Conservation (phyloP, 2,113 vertebrate species). For the Sphyrna mokarran region DNA sequence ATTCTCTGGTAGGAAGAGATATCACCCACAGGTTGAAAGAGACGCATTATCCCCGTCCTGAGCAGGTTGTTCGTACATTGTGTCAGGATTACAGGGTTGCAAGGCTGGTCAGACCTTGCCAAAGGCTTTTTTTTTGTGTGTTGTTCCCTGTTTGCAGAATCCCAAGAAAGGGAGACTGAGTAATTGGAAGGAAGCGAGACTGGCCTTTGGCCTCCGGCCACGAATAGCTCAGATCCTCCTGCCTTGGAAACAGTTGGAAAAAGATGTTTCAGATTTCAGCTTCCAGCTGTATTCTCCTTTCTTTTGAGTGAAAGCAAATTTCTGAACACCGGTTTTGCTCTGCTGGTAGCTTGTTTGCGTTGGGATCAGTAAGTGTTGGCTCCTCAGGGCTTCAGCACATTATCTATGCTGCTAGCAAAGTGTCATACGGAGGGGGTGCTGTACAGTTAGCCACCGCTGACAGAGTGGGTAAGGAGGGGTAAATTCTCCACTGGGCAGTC, state of each 20-base stretch:
- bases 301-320: not conserved
- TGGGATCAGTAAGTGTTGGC: not conserved
- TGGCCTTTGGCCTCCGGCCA: not conserved
- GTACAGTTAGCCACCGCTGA: too few relatives aligned
- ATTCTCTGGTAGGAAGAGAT: not conserved
- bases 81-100: not conserved
- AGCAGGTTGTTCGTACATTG: not conserved
- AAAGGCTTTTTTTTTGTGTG: not conserved
- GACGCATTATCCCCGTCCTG: not conserved
- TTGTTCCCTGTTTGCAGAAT: not conserved
- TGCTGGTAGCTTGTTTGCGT: not conserved
- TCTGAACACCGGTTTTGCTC: not conserved
- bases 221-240: not conserved
- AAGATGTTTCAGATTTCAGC: not conserved
- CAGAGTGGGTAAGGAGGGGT: too few relatives aligned
- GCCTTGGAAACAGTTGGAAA: not conserved
- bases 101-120: not conserved
- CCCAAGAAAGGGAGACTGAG: not conserved
- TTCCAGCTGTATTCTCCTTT: not conserved
- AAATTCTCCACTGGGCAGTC: not conserved
- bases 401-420: not conserved
- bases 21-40: constrained; percentile 6
- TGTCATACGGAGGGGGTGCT: too few relatives aligned
- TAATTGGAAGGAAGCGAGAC: not conserved
- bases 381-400: too few relatives aligned